These are phyloP conservation scores for Coregonus ussuriensis DNA, from an alignment of 2,797 vertebrate species.

Conservation along the genomic window DNA sequence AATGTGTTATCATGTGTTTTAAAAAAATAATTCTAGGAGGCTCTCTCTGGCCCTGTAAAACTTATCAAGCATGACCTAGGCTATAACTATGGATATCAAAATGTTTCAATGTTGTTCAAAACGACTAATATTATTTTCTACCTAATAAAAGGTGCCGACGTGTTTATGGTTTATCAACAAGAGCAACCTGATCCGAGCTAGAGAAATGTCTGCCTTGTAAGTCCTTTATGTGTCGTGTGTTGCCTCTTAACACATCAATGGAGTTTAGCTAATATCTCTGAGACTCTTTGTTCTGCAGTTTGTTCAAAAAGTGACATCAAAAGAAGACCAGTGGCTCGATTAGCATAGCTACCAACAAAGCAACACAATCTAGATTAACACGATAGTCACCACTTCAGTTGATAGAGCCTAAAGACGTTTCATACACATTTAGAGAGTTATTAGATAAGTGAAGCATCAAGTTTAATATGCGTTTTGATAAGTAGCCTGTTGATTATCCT, in stretches of 20 bases:
- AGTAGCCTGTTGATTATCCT: neutral
- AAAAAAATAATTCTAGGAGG: no score
- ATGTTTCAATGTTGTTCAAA: neutral
- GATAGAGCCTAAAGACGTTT: neutral
- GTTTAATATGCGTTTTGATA: neutral
- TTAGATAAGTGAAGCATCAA: neutral
- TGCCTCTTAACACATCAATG: slow-evolving; percentile 82
- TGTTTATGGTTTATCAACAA: slow-evolving; percentile 79
- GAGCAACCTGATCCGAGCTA: slow-evolving; percentile 74
- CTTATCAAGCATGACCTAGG: no score
- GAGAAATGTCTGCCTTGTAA: slow-evolving; percentile 73
- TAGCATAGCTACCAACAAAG: slow-evolving; percentile 63
- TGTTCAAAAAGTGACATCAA: slow-evolving; percentile 81
- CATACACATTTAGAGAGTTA: neutral
- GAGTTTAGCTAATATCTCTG: slow-evolving; percentile 82
- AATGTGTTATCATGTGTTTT: no score
- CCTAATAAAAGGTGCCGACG: slow-evolving; percentile 76
- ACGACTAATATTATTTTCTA: slow-evolving; percentile 11
- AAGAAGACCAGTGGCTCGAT: slow-evolving; percentile 73
- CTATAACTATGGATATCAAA: neutral
- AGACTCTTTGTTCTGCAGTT: slow-evolving; percentile 80
- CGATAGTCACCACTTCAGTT: neutral
- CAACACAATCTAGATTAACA: slow-evolving; percentile 54
- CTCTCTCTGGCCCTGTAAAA: no score
- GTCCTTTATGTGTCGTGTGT: slow-evolving; percentile 76